Base-by-base conservation (phyloP, 35 echinoderm and acorn worm genomes). In the Holothuria glaberrima region DNA sequence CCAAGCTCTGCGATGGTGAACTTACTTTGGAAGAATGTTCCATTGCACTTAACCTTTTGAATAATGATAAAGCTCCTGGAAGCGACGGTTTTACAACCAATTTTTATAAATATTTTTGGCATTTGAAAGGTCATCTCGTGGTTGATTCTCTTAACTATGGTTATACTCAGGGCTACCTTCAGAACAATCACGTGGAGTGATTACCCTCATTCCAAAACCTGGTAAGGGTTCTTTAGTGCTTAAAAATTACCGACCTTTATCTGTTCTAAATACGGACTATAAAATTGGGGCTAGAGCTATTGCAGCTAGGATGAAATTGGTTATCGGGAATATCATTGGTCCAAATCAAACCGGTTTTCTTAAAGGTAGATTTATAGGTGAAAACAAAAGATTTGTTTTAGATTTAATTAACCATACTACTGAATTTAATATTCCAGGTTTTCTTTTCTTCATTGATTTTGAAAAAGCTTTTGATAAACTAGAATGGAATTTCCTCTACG, bases 311-410 rank as follows among this genome's bases (percentile, higher is more conserved):
- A 22, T 72, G 50, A 50, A 21, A 29, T 12, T n/a, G 17, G 0
- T 80, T 21, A 48, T 80, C 19, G 17, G 5, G 6, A n/a, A 20
- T 80, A 20, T 80, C 22, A 80, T 80, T 24, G 50, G 50, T 24
- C 44, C 50, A n/a, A 41, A 80, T 48, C 38, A 80, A 80, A 80
- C n/a, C n/a, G n/a, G n/a, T n/a, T n/a, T n/a, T n/a, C n/a, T n/a
- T n/a, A n/a, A 48, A 22, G 41, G 41, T 18, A 80, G 75, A 38
- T 80, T 80, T 80, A 46, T 80, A 45, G 75, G 75, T 80, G 75
- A 80, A 80, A 80, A 80, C 28, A 31, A 0, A 41, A 41, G 36
- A 7, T 41, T 41, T 41, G 36, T 65, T 72, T 72, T 72, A 65
- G 62, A 65, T 65, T 2, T 65, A 65, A 65, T 65, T 65, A 29